Base-by-base conservation (phyloP, 2,797 vertebrate species). In the Coregonus suidteri region DNA sequence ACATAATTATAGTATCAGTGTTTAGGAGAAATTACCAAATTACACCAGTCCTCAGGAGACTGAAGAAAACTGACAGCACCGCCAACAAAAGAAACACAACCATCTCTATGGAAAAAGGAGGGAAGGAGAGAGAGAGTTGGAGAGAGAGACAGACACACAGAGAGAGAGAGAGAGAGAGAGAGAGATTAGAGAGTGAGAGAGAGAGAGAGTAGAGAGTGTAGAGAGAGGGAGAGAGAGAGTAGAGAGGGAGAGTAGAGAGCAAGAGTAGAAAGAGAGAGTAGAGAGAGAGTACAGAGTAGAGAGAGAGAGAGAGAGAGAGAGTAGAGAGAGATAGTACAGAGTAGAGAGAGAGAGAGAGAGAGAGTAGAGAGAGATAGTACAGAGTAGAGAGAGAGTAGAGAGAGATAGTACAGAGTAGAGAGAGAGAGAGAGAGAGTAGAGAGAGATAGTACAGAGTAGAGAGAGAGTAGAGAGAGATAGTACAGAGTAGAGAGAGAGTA, bases 21-120 rank as follows among this genome's bases (percentile, higher is more conserved):
- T 95, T 94, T 93, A 95, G 91, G 85, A 89, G 91, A 94, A 95
- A 95, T 95, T 93, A 93, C 94, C 92, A 94, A 95, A 95, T 95
- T 94, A 95, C 91, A 89, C 79, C 82, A 82, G 90, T 86, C 86
- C 94, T 94, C 91, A 89, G 88, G 89, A 92, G 92, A 86, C 84
- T 64, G 31, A 79, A 0, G 77, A 80, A 92, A 90, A 94, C 83
- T 91, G 93, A 93, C 93, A 93, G 90, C 84, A 88, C 76, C 77
- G 87, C 84, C 91, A 92, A 93, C 93, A 93, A 76, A 68, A 69
- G 52, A 69, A 71, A 72, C 34, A 51, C 34, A 74, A 64, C n/a
- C 59, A 41, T 59, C 56, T 35, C n/a, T 4, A 4, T 62, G 31
- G 34, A 62, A 37, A 20, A 52, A n/a, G n/a, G 7, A 41, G 51